phyloP scores from a whole-genome alignment of 2,888 invertebrate genomes.

The Watsonalla binaria region DNA sequence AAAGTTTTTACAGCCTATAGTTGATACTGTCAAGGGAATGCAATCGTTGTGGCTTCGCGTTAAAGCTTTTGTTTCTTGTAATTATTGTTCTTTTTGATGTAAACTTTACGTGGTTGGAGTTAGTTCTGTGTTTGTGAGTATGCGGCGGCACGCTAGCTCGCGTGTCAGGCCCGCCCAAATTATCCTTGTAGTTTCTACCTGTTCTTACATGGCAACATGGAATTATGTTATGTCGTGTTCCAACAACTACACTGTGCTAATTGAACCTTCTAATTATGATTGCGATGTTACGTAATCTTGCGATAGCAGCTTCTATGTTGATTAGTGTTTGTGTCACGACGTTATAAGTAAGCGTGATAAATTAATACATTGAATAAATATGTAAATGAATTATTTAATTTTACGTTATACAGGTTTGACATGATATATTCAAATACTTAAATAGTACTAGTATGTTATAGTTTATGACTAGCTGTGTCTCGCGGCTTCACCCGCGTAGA shows the following conservation, averaged over 20 bases:
- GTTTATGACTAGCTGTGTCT: too few relatives aligned
- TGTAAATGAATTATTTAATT: too few relatives aligned
- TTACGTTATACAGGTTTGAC: too few relatives aligned
- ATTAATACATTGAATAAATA: too few relatives aligned
- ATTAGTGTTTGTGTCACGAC: not conserved
- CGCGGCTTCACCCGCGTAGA: too few relatives aligned
- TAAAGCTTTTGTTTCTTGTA: slow-evolving; percentile 33
- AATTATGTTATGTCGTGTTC: not conserved
- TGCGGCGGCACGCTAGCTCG: slow-evolving; percentile 66
- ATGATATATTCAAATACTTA: too few relatives aligned
- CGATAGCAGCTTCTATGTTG: not conserved
- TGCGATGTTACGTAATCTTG: not conserved
- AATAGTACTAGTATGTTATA: too few relatives aligned
- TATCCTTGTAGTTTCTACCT: slow-evolving; percentile 33
- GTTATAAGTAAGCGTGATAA: too few relatives aligned
- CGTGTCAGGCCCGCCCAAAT: slow-evolving; percentile 52
- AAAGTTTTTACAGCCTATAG: slow-evolving; percentile 15
- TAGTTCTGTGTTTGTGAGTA: slow-evolving; percentile 44
- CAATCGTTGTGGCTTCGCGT: slow-evolving; percentile 20
- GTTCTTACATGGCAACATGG: slow-evolving; percentile 28
- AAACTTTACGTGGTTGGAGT: slow-evolving; percentile 44
- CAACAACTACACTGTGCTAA: slow-evolving; percentile 13
- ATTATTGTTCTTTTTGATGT: slow-evolving; percentile 42
- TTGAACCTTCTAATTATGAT: slow-evolving; percentile 6
- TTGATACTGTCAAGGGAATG: slow-evolving; percentile 17